phyloP scores from a whole-genome alignment of 2,797 vertebrate genomes.

The Rhynchotus rufescens region DNA sequence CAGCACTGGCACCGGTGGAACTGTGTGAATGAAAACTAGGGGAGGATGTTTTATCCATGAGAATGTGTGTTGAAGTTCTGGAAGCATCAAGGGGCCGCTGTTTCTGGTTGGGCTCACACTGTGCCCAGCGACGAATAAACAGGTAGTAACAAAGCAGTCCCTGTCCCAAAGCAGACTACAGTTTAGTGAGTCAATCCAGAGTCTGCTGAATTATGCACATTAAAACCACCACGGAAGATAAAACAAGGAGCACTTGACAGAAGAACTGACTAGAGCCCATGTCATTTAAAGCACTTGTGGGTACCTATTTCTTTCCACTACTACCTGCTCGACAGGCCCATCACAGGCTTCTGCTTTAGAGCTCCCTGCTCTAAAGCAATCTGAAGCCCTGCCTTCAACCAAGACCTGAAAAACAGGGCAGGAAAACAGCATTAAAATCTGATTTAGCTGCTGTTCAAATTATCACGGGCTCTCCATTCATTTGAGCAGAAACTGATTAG shows the following conservation, averaged over 20 bases:
- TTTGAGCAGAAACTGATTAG: neutral
- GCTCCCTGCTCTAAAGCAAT: neutral
- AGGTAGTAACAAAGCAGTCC: neutral
- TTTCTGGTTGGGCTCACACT: neutral
- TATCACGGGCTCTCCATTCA: neutral
- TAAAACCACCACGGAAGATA: neutral
- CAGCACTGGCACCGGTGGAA: neutral
- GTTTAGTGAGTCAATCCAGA: neutral
- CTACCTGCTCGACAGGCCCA: neutral
- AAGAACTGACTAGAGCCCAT: neutral
- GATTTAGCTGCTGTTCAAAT: constrained; percentile 11
- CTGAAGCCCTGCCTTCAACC: neutral
- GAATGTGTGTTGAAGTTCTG: neutral
- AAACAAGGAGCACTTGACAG: neutral
- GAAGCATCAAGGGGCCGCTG: neutral
- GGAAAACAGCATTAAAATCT: neutral
- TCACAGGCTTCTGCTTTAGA: rapidly evolving
- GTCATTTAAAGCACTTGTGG: neutral
- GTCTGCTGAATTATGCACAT: neutral
- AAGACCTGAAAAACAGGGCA: constrained; percentile 3
- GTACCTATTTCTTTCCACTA: neutral
- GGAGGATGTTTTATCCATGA: neutral
- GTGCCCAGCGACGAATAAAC: neutral
- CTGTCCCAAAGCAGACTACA: neutral
- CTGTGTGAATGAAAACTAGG: neutral